Evolutionary conservation across 2,888 invertebrate genomes (phyloP).

Genomic region (Endotricha flammealis): DNA sequence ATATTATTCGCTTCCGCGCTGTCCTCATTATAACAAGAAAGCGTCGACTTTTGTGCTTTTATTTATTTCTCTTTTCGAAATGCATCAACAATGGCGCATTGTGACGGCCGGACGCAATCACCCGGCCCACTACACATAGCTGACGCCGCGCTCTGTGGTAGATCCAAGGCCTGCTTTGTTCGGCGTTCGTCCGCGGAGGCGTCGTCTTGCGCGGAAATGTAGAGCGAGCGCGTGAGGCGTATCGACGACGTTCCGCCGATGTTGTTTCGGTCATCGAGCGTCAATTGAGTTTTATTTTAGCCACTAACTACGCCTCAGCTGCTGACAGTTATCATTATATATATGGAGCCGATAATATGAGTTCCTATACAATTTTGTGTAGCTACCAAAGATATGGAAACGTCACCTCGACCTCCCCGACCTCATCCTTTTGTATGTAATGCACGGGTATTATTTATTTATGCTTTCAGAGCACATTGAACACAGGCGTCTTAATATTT

Average conservation of each 20-base stretch:
- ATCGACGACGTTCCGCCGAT: conserved; percentile 3
- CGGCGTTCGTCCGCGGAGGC: not conserved
- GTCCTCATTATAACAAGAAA: conserved; percentile 25
- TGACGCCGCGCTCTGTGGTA: not conserved
- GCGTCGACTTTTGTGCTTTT: conserved; percentile 25
- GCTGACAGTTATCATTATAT: too few species aligned
- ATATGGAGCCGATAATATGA: too few species aligned
- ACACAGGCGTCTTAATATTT: too few species aligned
- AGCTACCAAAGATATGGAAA: too few species aligned
- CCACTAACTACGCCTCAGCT: not conserved
- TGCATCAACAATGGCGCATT: conserved; percentile 27
- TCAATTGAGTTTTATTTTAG: conserved; percentile 12
- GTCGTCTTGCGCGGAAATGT: not conserved
- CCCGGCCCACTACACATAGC: conserved; percentile 3
- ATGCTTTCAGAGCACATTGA: too few species aligned
- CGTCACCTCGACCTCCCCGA: too few species aligned
- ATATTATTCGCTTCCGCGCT: conserved; percentile 18
- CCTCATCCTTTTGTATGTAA: too few species aligned
- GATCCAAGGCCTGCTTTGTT: too few species aligned
- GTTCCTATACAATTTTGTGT: too few species aligned
- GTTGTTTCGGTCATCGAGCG: conserved; percentile 11
- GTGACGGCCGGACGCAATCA: conserved; percentile 25
- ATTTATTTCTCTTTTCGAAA: conserved; percentile 22
- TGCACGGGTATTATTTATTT: too few species aligned
- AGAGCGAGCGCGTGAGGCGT: not conserved